Evolutionary conservation across 2,113 vertebrate genomes (phyloP).

Genomic region (Amazona vittata): DNA sequence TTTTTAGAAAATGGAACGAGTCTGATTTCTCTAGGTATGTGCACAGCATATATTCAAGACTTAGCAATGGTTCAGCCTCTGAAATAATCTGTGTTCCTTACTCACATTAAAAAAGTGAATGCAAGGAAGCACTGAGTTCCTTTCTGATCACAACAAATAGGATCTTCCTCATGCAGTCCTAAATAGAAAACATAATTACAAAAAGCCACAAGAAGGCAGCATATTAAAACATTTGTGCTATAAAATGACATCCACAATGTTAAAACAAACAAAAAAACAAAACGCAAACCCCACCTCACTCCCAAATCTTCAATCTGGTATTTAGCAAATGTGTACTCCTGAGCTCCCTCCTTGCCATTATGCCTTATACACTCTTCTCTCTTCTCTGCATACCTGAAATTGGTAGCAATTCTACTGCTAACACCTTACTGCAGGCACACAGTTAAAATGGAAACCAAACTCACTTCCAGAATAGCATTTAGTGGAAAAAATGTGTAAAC

Average conservation of each 20-base stretch:
- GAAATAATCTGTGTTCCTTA: not conserved
- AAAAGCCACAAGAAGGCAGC: slow-evolving; percentile 51
- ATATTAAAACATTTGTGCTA: not conserved
- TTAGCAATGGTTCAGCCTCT: not conserved
- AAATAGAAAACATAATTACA: not conserved
- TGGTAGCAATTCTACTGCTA: not conserved
- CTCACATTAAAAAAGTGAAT: not conserved
- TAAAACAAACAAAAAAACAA: not conserved
- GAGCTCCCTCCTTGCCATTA: fast-evolving
- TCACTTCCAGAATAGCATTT: not conserved
- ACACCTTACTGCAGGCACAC: not conserved
- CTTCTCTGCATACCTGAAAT: not conserved
- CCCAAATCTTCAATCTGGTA: not conserved
- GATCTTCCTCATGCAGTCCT: not conserved
- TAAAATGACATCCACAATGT: not conserved
- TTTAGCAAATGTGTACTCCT: not conserved
- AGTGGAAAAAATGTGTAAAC: not conserved
- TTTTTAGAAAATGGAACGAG: not conserved
- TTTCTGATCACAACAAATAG: not conserved
- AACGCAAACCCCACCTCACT: fast-evolving
- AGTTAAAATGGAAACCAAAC: not conserved
- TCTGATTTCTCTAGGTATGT: not conserved
- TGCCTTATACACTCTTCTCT: not conserved
- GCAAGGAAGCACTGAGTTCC: not conserved
- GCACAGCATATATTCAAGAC: fast-evolving